Conservation (phyloP, 1,140 invertebrate genomes). For the Ptiloglossa arizonensis region DNA sequence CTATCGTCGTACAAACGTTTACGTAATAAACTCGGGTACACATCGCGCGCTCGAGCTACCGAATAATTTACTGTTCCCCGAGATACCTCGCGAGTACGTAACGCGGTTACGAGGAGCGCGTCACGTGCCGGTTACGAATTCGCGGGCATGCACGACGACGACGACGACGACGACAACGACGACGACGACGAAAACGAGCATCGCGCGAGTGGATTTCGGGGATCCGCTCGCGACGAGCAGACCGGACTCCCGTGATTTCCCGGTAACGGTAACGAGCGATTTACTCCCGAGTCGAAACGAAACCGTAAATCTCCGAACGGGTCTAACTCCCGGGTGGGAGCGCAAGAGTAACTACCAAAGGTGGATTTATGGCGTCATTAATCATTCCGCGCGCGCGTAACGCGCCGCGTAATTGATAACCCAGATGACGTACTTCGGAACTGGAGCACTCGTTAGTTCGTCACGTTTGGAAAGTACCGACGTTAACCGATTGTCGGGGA, state of each 20-base stretch:
- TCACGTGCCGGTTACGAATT: conserved; percentile 25
- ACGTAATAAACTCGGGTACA: conserved; percentile 73
- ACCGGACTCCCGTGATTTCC: conserved; percentile 6
- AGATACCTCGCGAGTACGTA: conserved; percentile 56
- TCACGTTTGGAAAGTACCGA: conserved; percentile 49
- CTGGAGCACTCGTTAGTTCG: conserved; percentile 64
- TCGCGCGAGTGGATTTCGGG: background rate
- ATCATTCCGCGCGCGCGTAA: conserved; percentile 59
- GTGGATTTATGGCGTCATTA: conserved; percentile 64
- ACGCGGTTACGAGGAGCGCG: conserved; percentile 36
- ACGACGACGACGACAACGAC: too few relatives aligned
- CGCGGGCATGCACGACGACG: background rate
- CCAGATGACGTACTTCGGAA: conserved; percentile 63
- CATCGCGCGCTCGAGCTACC: conserved; percentile 59
- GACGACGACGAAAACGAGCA: background rate
- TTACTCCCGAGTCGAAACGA: conserved; percentile 52
- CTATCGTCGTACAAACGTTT: conserved; percentile 77
- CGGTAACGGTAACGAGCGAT: conserved; percentile 48
- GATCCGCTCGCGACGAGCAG: background rate
- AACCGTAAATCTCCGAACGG: conserved; percentile 60
- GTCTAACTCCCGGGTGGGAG: conserved; percentile 44
- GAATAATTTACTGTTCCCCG: conserved; percentile 73
- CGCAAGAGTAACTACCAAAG: conserved; percentile 58
- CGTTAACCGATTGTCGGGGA: conserved; percentile 28
- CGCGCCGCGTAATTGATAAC: conserved; percentile 66